Evolutionary conservation across 2,797 vertebrate species (phyloP).

Genomic region (Rhinella marina): DNA sequence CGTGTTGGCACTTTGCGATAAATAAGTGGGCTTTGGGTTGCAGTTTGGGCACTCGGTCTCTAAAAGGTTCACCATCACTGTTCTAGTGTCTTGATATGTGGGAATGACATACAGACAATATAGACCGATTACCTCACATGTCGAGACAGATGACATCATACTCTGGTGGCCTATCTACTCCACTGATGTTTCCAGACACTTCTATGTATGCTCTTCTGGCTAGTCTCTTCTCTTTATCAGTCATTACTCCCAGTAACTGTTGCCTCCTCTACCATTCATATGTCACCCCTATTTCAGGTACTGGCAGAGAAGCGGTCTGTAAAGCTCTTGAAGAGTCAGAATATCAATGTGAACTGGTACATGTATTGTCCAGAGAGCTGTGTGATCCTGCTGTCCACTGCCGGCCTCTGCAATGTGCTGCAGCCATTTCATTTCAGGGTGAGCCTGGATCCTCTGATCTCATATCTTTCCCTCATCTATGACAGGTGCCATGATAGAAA

Average conservation of each 20-base stretch:
- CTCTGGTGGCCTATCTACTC: too few relatives aligned
- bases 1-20: too few relatives aligned
- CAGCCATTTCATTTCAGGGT: constrained; percentile 95
- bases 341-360: constrained; percentile 96
- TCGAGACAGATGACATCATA: too few relatives aligned
- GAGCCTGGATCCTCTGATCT: constrained; percentile 53
- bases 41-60: too few relatives aligned
- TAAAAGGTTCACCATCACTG: too few relatives aligned
- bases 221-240: neutral
- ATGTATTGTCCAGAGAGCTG: constrained; percentile 91
- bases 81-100: too few relatives aligned
- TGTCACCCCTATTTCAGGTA: constrained; percentile 75
- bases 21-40: too few relatives aligned
- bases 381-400: constrained; percentile 92
- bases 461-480: neutral
- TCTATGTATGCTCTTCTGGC: neutral
- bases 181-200: neutral
- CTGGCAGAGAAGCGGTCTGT: constrained; percentile 89
- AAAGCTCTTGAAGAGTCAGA: constrained; percentile 94
- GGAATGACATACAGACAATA: too few relatives aligned
- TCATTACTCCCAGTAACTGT: neutral
- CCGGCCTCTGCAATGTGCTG: constrained; percentile 90
- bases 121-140: too few relatives aligned
- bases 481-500: neutral
- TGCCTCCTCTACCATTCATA: neutral